Evolutionary conservation across 2,113 vertebrate species (phyloP).

Genomic region (Siphamia tubifer): DNA sequence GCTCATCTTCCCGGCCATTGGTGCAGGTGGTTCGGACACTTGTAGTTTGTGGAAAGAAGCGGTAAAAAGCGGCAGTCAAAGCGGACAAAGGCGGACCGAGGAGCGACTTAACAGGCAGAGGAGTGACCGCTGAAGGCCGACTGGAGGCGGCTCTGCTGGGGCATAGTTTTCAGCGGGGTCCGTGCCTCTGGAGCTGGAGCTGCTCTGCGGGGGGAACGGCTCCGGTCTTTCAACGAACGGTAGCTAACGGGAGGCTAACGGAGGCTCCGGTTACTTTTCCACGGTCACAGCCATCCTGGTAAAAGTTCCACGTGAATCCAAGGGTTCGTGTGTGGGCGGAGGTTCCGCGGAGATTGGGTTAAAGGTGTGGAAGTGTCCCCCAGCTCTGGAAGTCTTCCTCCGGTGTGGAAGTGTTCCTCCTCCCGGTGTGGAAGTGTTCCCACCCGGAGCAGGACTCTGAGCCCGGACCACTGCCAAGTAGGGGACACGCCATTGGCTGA

Average conservation of each 20-base stretch:
- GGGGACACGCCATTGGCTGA: slow-evolving; percentile 70
- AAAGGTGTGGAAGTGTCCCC: too few relatives aligned
- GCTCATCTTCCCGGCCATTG: slow-evolving; percentile 89
- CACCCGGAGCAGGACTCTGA: slow-evolving; percentile 64
- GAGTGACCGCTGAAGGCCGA: slow-evolving; percentile 59
- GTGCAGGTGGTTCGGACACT: too few relatives aligned
- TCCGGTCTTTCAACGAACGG: too few relatives aligned
- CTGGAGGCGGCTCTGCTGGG: slow-evolving; percentile 68
- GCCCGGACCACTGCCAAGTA: slow-evolving; percentile 72
- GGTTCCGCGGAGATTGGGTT: too few relatives aligned
- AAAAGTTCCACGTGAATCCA: slow-evolving; percentile 78
- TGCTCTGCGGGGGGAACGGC: slow-evolving; percentile 57
- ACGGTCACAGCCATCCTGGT: slow-evolving; percentile 68
- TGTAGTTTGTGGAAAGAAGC: slow-evolving; percentile 19
- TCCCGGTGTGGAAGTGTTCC: slow-evolving; percentile 65
- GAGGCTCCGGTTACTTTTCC: too few relatives aligned
- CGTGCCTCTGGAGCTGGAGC: slow-evolving; percentile 63
- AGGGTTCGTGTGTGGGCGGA: too few relatives aligned
- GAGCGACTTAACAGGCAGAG: slow-evolving; percentile 53
- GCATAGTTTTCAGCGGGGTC: slow-evolving; percentile 75
- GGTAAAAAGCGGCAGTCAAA: too few relatives aligned
- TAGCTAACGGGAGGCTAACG: too few relatives aligned
- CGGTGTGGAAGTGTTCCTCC: too few relatives aligned
- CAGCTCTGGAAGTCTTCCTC: too few relatives aligned
- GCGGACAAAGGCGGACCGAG: too few relatives aligned